phyloP scores from a whole-genome alignment of 1,140 invertebrate genomes.

The Drosophila ambigua region DNA sequence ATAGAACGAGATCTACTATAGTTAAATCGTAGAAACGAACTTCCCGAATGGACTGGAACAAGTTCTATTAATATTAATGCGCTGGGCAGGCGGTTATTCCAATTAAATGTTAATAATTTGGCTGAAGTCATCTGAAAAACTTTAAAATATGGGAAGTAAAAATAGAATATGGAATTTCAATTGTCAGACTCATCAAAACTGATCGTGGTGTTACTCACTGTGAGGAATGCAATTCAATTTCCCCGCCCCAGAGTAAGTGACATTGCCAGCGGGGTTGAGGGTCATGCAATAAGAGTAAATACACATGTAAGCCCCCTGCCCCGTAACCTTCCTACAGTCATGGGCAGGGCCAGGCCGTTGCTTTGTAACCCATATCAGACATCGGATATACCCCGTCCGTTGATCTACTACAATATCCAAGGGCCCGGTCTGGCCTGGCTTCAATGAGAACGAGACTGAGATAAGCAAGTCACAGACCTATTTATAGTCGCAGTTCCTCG shows the following conservation, averaged over 20 bases:
- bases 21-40: neutral
- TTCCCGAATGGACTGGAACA: conserved; percentile 24
- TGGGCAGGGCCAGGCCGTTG: conserved; percentile 16
- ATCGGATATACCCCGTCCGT: neutral
- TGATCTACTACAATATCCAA: conserved; percentile 7
- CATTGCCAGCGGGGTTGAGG: conserved; percentile 17
- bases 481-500: conserved; percentile 29
- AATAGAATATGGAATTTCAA: neutral
- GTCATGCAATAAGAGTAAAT: conserved; percentile 15
- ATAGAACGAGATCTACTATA: conserved; percentile 31
- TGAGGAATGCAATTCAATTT: conserved; percentile 1
- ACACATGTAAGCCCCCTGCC: conserved; percentile 5
- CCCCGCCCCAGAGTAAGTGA: neutral
- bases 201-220: neutral
- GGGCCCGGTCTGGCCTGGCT: neutral
- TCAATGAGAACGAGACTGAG: conserved; percentile 6
- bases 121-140: no score
- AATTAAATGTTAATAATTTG: neutral
- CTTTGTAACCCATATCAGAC: conserved; percentile 12
- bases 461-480: conserved; percentile 34
- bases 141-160: neutral
- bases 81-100: neutral
- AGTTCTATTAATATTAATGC: neutral
- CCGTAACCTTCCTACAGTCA: conserved; percentile 43
- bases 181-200: conserved; percentile 1